These are phyloP conservation scores for Liparis tanakae DNA, from an alignment of 2,797 vertebrate species.

Conservation along the genomic window DNA sequence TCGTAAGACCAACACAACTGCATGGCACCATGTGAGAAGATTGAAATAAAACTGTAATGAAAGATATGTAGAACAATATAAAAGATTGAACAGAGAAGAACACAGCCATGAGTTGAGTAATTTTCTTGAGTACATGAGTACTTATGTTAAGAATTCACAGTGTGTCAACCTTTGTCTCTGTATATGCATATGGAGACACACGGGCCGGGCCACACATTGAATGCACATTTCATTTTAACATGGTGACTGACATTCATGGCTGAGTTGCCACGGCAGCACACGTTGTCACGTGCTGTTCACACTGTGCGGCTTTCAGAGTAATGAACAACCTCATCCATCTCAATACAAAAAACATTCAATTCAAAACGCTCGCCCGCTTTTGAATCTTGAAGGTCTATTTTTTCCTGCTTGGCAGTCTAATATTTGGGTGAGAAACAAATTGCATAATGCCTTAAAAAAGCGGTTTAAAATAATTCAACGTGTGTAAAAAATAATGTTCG, in stretches of 20 bases:
- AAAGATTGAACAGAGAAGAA: conserved; percentile 32
- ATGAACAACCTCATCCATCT: conserved; percentile 20
- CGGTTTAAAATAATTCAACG: conserved; percentile 49
- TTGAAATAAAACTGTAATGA: not conserved
- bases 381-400: conserved; percentile 21
- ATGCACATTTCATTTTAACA: conserved; percentile 56
- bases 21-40: not conserved
- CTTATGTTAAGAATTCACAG: conserved; percentile 1
- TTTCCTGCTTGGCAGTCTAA: not conserved
- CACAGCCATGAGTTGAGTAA: conserved; percentile 1
- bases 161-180: conserved; percentile 3
- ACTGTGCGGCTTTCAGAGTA: not conserved
- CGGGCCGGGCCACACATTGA: conserved; percentile 19
- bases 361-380: conserved; percentile 36
- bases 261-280: conserved; percentile 26
- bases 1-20: not conserved
- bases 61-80: conserved; percentile 13
- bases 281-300: not conserved
- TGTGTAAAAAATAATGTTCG: not conserved
- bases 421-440: conserved; percentile 41
- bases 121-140: conserved; percentile 9
- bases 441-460: conserved; percentile 18
- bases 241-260: conserved; percentile 62
- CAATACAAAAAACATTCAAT: conserved; percentile 9
- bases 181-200: conserved; percentile 3